phyloP scores from a whole-genome alignment of 2,888 invertebrate genomes.

The Rhodophaea formosa region DNA sequence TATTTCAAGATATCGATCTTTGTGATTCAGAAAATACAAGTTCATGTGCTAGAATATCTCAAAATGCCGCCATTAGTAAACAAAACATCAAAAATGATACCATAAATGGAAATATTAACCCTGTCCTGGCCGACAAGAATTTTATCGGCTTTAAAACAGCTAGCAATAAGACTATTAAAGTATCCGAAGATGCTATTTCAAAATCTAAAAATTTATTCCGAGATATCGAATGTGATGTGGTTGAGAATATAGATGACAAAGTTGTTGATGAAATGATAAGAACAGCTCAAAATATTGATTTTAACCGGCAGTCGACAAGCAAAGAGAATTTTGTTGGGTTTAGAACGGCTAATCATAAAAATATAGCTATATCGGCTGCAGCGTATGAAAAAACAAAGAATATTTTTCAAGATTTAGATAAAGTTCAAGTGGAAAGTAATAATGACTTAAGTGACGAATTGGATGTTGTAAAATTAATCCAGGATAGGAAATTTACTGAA shows the following conservation, averaged over 20 bases:
- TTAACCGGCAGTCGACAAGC: not conserved
- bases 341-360: constrained; percentile 59
- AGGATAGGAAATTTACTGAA: constrained; percentile 6
- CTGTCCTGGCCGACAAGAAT: not conserved
- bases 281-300: not conserved
- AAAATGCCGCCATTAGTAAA: not conserved
- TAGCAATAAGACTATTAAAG: constrained; percentile 39
- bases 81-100: not conserved
- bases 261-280: not conserved
- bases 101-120: not conserved
- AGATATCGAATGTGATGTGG: not conserved
- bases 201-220: constrained; percentile 44
- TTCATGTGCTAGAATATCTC: not conserved
- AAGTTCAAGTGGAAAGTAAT: not conserved
- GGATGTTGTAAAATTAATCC: not conserved
- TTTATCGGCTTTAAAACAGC: constrained; percentile 49
- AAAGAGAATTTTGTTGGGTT: constrained; percentile 41
- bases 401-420: constrained; percentile 45
- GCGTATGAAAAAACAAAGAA: constrained; percentile 44
- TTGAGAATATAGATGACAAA: not conserved
- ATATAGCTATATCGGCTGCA: constrained; percentile 47
- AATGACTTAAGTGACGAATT: not conserved
- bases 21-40: not conserved
- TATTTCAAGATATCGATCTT: constrained; percentile 38
- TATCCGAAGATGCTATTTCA: constrained; percentile 45